phyloP scores from a whole-genome alignment of 2,888 invertebrate genomes.

The Himalopsyche japonica region DNA sequence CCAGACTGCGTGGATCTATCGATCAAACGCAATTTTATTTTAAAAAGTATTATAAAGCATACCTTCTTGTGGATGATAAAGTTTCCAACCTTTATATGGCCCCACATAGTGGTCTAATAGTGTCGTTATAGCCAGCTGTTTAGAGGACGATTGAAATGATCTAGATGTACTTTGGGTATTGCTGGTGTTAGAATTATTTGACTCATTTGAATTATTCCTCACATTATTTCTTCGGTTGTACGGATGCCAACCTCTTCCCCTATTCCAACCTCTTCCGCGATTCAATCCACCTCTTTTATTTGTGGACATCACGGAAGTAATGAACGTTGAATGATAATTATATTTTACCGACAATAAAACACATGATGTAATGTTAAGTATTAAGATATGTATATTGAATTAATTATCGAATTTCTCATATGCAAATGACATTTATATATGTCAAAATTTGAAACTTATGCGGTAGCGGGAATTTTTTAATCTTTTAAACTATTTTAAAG shows the following conservation, averaged over 20 bases:
- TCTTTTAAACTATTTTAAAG: too few species aligned
- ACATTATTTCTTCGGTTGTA: slow-evolving; percentile 18
- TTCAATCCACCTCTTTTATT: not conserved
- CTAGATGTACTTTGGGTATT: slow-evolving; percentile 8
- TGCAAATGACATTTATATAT: too few species aligned
- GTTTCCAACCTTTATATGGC: slow-evolving; percentile 72
- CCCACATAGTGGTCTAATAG: slow-evolving; percentile 37
- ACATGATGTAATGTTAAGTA: too few species aligned
- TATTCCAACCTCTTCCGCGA: slow-evolving; percentile 29
- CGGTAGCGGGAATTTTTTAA: too few species aligned
- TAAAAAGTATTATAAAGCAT: slow-evolving; percentile 28
- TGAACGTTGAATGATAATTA: too few species aligned
- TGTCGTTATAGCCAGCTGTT: slow-evolving; percentile 19
- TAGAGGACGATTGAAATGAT: slow-evolving; percentile 10
- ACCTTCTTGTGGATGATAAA: slow-evolving; percentile 78
- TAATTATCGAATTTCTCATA: too few species aligned
- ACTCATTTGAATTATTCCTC: not conserved
- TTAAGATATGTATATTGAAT: too few species aligned
- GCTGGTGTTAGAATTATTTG: not conserved
- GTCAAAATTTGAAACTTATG: too few species aligned
- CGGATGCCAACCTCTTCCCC: slow-evolving; percentile 16
- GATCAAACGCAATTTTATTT: not conserved
- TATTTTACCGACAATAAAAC: too few species aligned
- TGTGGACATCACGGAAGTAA: not conserved
- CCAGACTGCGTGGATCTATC: too few species aligned